Conservation (phyloP, 2,797 vertebrate species). For the Malacoctenus gilli region DNA sequence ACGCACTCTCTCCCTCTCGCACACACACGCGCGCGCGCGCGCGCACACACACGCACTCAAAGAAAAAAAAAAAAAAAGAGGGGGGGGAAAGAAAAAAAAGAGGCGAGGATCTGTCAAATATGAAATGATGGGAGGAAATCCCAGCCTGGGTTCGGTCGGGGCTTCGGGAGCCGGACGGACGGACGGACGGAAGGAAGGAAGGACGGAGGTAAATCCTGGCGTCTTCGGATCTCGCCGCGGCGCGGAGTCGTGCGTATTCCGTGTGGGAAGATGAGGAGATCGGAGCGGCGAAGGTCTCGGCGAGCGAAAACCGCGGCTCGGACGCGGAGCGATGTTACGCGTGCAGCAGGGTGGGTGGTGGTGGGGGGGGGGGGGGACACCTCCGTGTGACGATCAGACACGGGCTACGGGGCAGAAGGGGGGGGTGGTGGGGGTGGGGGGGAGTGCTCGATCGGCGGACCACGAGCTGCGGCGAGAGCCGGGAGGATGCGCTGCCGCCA, state of each 20-base stretch:
- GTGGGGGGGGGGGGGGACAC: too few species aligned
- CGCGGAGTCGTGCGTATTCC: conserved; percentile 63
- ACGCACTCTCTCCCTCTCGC: conserved; percentile 53
- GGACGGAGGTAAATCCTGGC: conserved; percentile 51
- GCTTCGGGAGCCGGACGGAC: conserved; percentile 25
- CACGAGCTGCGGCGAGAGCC: conserved; percentile 50
- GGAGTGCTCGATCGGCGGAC: conserved; percentile 60
- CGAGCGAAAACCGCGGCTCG: conserved; percentile 64
- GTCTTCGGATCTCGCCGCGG: conserved; percentile 41
- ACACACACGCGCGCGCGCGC: conserved; percentile 36
- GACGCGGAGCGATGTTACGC: conserved; percentile 73
- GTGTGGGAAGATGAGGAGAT: conserved; percentile 51
- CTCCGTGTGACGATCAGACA: conserved; percentile 76
- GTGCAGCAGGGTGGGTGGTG: conserved; percentile 73
- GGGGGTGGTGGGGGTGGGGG: conserved; percentile 33
- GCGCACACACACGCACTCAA: conserved; percentile 29
- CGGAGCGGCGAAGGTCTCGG: conserved; percentile 52
- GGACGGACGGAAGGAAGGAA: conserved; percentile 50
- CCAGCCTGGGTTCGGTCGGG: conserved; percentile 61
- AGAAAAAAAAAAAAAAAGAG: too few species aligned
- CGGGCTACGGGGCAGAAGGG: conserved; percentile 2
- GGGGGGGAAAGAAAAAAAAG: conserved; percentile 2
- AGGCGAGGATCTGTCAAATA: conserved; percentile 69
- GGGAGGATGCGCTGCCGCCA: too few species aligned
- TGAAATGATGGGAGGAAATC: conserved; percentile 72